Evolutionary conservation across 2,113 vertebrate species (phyloP), one percentile per base, ranked within the genome.

Genomic region (Xiphophorus maculatus): DNA sequence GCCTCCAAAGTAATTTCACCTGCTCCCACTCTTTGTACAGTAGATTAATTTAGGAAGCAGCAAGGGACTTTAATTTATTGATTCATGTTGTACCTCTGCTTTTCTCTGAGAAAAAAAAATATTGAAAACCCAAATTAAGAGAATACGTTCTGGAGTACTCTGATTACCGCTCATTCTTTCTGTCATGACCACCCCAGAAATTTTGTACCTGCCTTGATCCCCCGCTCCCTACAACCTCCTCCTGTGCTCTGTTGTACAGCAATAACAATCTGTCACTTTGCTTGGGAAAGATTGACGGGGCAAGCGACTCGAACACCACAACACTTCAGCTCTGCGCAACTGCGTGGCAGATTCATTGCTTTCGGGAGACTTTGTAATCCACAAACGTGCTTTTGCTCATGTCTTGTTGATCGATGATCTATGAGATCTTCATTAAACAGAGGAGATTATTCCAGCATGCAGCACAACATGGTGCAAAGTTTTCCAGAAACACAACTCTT

Each of bases 61-160:
- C 87, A 90, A 84, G 89, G 89, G 77, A 82, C 90, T 83, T 79
- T 82, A 74, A 81, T 79, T 88, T 93, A 94, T 93, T 86, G 89
- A 94, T 87, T 74, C 61, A 5, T 68, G 78, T 88, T 80, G 80
- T 58, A 32, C 77, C 80, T 68, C 60, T 68, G 44, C 76, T 63
- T 61, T 60, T 69, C 69, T 62, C 68, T 58, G n/a, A 72, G 14
- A 9, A 58, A 3, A 58, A 58, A 2, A 37, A 3, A 54, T 58
- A 9, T 58, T n/a, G 2, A n/a, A n/a, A 58, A 58, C 17, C 19
- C 40, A 42, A 42, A 40, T 40, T 40, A 40, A 44, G 42, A 44
- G 15, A 17, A 48, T 17, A 6, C 17, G 1, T 58, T 54, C 22
- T 54, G 22, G 7, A 25, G 51, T 22, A 54, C 22, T 17, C 19